Base-by-base conservation (phyloP, 2,888 invertebrate species). In the Pyrochroa serraticornis region DNA sequence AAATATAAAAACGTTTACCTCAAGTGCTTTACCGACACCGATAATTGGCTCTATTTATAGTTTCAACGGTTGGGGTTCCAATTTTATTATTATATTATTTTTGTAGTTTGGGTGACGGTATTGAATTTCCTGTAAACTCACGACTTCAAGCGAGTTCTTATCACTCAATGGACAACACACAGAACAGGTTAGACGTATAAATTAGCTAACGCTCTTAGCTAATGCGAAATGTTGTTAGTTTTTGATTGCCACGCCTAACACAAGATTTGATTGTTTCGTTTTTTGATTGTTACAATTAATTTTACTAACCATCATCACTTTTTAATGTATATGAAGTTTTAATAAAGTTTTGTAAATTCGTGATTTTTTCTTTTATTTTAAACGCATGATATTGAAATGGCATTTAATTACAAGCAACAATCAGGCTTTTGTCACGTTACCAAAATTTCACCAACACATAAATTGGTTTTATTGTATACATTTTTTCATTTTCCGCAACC, bases 141-240 rank as follows among this genome's bases (percentile, higher is more conserved):
- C 83, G 83, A 75, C 85, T 84, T 76, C 89, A 90, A 80, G 81
- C 83, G 78, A 84, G 83, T 80, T 82, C 83, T 76, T 93, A 94
- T 87, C 89, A 93, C 83, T 92, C 93, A 72, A 93, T 93, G 93
- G 93, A 92, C 82, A 89, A 86, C 82, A 91, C 88, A 80, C 87
- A 86, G 80, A 87, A 88, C 84, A 91, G 91, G 89, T 90, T 87
- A 89, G 90, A 87, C 51, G 69, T 67, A 78, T 73, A 68, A 65
- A 65, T 68, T 65, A 62, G 64, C 57, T 67, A 64, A 65, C 55
- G 63, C 58, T 67, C 51, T 22, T 64, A 65, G 52, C 62, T 61
- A 60, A 58, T 63, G 62, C 41, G 58, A 60, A 56, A 63, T 55
- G 57, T 59, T 45, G 37, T 60, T 58, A 38, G 57, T 58, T 54